phyloP scores from a whole-genome alignment of 2,113 vertebrate species.

The Paratilapia polleni region DNA sequence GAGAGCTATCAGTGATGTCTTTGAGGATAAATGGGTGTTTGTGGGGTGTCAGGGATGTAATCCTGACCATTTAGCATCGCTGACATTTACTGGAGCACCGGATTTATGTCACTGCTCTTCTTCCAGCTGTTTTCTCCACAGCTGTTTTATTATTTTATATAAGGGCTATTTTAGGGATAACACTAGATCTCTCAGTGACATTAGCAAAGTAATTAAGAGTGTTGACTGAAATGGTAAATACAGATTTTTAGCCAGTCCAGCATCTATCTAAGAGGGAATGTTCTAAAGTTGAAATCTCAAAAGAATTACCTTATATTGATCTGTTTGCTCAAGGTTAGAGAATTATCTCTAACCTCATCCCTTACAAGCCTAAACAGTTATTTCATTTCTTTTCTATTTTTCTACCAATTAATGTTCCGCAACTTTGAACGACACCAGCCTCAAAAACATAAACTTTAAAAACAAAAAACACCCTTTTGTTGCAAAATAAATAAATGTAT shows the following conservation, averaged over 20 bases:
- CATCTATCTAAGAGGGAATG: background rate
- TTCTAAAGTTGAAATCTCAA: slow-evolving; percentile 20
- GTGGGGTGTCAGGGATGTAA: slow-evolving; percentile 18
- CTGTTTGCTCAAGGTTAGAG: background rate
- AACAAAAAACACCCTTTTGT: slow-evolving; percentile 16
- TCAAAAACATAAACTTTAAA: slow-evolving; percentile 31
- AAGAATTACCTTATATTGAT: slow-evolving; percentile 13
- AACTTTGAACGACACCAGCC: slow-evolving; percentile 49
- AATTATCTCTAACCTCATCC: background rate
- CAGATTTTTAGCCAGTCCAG: background rate
- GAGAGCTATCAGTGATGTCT: background rate
- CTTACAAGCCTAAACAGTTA: background rate
- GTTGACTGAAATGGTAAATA: background rate
- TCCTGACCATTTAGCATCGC: slow-evolving; percentile 28
- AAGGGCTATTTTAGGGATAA: background rate
- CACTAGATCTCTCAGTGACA: background rate
- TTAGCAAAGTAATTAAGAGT: background rate
- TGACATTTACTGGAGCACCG: slow-evolving; percentile 59
- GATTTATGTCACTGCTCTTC: slow-evolving; percentile 11
- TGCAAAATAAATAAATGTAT: slow-evolving; percentile 78
- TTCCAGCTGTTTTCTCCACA: slow-evolving; percentile 38
- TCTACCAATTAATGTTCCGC: slow-evolving; percentile 28
- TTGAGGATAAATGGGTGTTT: background rate
- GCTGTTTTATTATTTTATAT: slow-evolving; percentile 1
- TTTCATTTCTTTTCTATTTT: slow-evolving; percentile 17